Percentiles rank a stretch among this genome's conserved stretches.
Conservation (phyloP, 2,888 invertebrate species). For the Dysmachus trigonus region DNA sequence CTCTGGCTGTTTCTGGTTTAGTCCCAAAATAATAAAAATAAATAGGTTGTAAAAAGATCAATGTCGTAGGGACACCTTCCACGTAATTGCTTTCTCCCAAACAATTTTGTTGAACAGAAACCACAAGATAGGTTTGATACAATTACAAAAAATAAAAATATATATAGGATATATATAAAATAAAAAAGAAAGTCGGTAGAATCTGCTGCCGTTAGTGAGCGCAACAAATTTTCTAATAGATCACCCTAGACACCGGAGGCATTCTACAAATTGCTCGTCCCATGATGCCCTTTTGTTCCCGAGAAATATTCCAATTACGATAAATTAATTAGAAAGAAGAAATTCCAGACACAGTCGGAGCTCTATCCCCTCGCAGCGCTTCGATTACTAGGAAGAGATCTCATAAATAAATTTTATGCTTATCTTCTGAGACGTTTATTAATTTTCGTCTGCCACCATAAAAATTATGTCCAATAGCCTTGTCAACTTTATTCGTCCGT, state of each 20-base stretch:
- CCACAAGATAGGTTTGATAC: not conserved
- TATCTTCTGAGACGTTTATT: constrained; percentile 27
- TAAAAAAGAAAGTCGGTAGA: not conserved
- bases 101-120: not conserved
- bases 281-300: not conserved
- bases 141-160: not conserved
- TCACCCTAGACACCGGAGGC: not conserved
- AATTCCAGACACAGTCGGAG: constrained; percentile 25
- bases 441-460: constrained; percentile 31
- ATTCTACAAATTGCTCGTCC: constrained; percentile 16
- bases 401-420: constrained; percentile 38
- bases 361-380: not conserved
- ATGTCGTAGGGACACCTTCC: not conserved
- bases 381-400: constrained; percentile 5
- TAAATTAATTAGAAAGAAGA: constrained; percentile 29
- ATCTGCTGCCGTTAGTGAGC: not conserved
- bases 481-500: not conserved
- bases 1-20: not conserved
- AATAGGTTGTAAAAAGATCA: not conserved
- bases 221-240: not conserved
- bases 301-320: constrained; percentile 34
- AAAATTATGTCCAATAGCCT: not conserved
- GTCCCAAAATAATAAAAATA: not conserved
- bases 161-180: not conserved
- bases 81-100: not conserved